Conservation (phyloP, 2,888 invertebrate species). For the Minunthozetes semirufus region DNA sequence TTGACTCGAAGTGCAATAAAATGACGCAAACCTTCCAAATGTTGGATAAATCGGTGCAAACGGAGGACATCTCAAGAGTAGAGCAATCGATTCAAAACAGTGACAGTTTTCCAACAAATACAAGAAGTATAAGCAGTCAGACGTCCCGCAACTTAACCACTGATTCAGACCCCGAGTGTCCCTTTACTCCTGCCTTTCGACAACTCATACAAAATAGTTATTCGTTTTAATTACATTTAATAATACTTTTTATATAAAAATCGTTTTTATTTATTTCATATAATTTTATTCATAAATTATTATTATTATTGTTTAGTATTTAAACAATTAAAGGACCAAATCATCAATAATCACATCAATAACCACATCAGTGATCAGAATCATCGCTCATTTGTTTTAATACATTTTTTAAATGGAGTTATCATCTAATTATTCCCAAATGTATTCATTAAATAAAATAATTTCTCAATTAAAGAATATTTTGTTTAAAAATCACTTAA, state of each 20-base stretch:
- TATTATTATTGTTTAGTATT: too few relatives aligned
- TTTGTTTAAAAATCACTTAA: too few relatives aligned
- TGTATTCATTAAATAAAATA: too few relatives aligned
- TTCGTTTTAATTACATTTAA: background rate
- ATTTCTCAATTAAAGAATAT: too few relatives aligned
- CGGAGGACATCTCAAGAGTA: background rate
- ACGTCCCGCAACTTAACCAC: background rate
- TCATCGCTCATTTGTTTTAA: too few relatives aligned
- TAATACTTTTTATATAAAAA: background rate
- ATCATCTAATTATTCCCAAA: too few relatives aligned
- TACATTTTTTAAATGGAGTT: too few relatives aligned
- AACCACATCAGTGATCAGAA: too few relatives aligned
- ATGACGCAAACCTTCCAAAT: constrained; percentile 20
- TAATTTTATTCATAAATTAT: too few relatives aligned
- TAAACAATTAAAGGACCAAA: too few relatives aligned
- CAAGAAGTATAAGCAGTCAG: background rate
- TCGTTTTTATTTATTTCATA: background rate
- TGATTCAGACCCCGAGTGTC: constrained; percentile 21
- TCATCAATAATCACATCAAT: too few relatives aligned
- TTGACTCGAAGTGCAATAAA: background rate
- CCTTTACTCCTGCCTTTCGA: background rate
- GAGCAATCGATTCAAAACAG: background rate
- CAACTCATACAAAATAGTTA: background rate
- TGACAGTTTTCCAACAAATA: background rate
- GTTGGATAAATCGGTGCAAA: constrained; percentile 13